Base-by-base conservation (phyloP, 2,797 vertebrate genomes). In the Simalia tracyae region DNA sequence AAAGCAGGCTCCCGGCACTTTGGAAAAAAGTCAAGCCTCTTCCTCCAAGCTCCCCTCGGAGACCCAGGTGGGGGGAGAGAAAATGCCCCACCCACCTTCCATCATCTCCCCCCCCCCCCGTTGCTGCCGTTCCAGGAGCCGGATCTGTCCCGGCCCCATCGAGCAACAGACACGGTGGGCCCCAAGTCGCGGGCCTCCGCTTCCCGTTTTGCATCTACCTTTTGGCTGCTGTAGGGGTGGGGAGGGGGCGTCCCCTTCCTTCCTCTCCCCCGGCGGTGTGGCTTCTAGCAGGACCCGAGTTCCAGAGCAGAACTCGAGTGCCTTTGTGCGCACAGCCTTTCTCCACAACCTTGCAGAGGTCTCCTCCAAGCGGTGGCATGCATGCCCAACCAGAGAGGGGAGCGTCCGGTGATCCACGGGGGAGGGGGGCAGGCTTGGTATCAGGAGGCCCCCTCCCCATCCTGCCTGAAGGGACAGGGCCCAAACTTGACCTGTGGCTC, bases 401-500 rank as follows among this genome's bases (percentile, higher is more conserved):
- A 11, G 14, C 0, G 15, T 24, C 8, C 11, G 26, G 28, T 10
- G 28, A 54, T 5, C 64, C 54, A 17, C 0, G 6, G 17, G 26
- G 3, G 2, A 19, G 46, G 3, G 50, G 11, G 56, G 1, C 1
- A 6, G 9, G 22, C 0, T 10, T 46, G 8, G 42, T 24, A 14
- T 11, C 81, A 24, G 68, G 90, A 31, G 57, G 68, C 17, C 28
- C 90, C 84, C n/a, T 60, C 22, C 22, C 57, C 15, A 2, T 8
- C 10, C 84, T 0, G 84, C 87, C 89, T 61, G 59, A 56, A 54
- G 93, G 92, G 92, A 85, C 72, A 1, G 72, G 88, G 92, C 93
- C 91, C 17, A 46, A 36, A 63, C 91, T 68, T 96, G 97, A 98
- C 98, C 98, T 91, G 90, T 95, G 97, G 97, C 98, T 97, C 24